phyloP scores from a whole-genome alignment of 1,140 invertebrate genomes.

The Pseudomyrmex pallidus region DNA sequence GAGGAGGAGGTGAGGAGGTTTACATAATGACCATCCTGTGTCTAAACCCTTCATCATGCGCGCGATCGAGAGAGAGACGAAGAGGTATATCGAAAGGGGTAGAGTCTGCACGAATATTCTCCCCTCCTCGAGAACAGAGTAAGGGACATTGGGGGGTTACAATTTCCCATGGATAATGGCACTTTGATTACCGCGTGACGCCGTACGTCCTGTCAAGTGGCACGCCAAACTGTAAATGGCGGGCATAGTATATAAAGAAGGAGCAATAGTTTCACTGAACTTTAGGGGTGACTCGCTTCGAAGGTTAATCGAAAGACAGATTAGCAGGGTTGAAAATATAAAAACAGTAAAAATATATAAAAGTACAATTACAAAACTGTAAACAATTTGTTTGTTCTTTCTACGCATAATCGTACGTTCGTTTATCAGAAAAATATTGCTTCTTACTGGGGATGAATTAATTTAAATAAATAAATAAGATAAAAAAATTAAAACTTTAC shows the following conservation, averaged over 20 bases:
- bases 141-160: constrained; percentile 75
- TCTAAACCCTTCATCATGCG: constrained; percentile 42
- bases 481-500: too few species aligned
- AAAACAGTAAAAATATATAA: too few species aligned
- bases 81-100: constrained; percentile 46
- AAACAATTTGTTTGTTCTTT: too few species aligned
- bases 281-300: constrained; percentile 10
- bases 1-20: constrained; percentile 58
- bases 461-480: too few species aligned
- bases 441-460: too few species aligned
- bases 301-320: not conserved
- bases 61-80: constrained; percentile 17
- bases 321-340: too few species aligned
- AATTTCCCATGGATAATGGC: constrained; percentile 85
- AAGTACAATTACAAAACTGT: too few species aligned
- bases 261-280: constrained; percentile 43
- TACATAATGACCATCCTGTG: constrained; percentile 65
- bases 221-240: constrained; percentile 76
- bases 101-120: constrained; percentile 49
- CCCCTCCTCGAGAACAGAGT: constrained; percentile 51
- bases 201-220: constrained; percentile 82
- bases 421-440: too few species aligned
- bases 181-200: constrained; percentile 84
- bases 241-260: constrained; percentile 68
- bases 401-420: too few species aligned